These are phyloP conservation scores for Botia almorhae DNA, from an alignment of 2,797 vertebrate species.

Conservation along the genomic window DNA sequence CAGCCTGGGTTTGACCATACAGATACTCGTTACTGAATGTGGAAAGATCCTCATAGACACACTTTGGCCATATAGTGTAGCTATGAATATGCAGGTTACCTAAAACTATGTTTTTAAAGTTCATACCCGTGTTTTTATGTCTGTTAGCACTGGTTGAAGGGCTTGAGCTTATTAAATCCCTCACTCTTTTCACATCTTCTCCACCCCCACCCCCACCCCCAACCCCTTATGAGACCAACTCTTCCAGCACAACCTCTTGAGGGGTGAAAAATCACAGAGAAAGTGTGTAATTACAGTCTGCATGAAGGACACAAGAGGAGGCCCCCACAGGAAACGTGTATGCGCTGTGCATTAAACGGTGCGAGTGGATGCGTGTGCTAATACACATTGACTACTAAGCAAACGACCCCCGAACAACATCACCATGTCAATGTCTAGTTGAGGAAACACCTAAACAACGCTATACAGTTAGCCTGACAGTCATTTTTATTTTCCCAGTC, in stretches of 20 bases:
- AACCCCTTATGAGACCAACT: conserved; percentile 14
- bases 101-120: conserved; percentile 4
- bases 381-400: neutral
- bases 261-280: conserved; percentile 49
- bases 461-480: neutral
- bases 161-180: conserved; percentile 37
- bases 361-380: conserved; percentile 34
- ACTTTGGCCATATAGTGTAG: conserved; percentile 6
- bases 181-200: neutral
- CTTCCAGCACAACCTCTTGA: conserved; percentile 51
- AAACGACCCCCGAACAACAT: neutral
- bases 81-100: neutral
- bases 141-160: conserved; percentile 23
- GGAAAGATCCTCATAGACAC: too few species aligned
- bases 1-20: too few species aligned
- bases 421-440: conserved; percentile 4
- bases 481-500: neutral
- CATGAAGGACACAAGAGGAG: conserved; percentile 62
- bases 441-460: neutral
- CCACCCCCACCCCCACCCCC: neutral
- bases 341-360: conserved; percentile 37
- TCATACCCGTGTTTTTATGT: neutral
- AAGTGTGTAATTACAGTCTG: conserved; percentile 64
- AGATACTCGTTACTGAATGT: too few species aligned
- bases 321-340: conserved; percentile 47